Base-by-base conservation (phyloP, 2,888 invertebrate species). In the Lordiphosa andalusiaca region DNA sequence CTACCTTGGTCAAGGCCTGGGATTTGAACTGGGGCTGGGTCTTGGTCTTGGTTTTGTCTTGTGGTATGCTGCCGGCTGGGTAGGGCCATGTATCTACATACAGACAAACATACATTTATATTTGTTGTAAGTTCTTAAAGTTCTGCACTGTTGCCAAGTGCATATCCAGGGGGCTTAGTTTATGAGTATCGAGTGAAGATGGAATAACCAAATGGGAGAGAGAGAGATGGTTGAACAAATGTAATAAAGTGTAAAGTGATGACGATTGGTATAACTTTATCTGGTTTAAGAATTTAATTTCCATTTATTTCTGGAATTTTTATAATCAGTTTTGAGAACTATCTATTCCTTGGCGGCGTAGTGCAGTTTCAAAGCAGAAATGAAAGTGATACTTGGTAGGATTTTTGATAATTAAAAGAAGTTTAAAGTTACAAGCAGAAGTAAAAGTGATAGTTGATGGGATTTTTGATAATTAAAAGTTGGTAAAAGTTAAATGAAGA, bases 1-100 rank as follows among this genome's bases (percentile, higher is more conserved):
- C 76, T 83, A 70, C 80, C 80, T 69, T 83, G 83, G 73, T 70
- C 80, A 61, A 77, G 71, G 71, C 62, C 48, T 55, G 50, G 53
- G 52, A 60, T 60, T 37, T 51, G 60, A 38, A 51, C 51, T 36
- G 58, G 47, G 33, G 35, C 30, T 58, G 38, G 53, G 42, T 16
- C 13, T 50, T 40, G 16, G 49, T 25, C 25, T 23, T 47, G 41
- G 25, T 36, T 46, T 16, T 16, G 46, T 19, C 19, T 21, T 36
- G n/a, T 35, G 46, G 35, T 35, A 35, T 47, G 42, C 25, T n/a
- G 39, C 16, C 5, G 42, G 9, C 33, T 53, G 57, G 58, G 55
- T 52, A 50, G 52, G 52, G 50, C 57, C 44, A 52, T 50, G 39
- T 19, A 63, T 54, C 44, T 51, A 60, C 51, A 60, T 50, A 59